Evolutionary conservation across 2,888 invertebrate genomes (phyloP).

Genomic region (Operophtera brumata): DNA sequence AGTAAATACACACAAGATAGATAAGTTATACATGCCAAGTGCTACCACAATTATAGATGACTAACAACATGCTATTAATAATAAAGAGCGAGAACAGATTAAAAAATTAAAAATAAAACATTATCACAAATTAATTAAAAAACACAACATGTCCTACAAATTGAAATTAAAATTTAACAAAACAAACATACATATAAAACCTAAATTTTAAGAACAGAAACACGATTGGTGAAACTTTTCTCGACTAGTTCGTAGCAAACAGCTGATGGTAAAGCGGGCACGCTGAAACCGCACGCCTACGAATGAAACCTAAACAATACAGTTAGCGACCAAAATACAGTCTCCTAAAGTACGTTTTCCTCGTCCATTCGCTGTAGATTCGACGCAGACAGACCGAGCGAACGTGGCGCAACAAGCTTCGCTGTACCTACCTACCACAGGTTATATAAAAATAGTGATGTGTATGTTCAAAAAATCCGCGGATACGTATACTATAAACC

Average conservation of each 20-base stretch:
- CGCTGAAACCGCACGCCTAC: not conserved
- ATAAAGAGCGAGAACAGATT: no score
- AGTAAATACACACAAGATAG: no score
- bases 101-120: no score
- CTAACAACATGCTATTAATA: no score
- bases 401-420: constrained; percentile 52
- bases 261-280: not conserved
- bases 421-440: constrained; percentile 47
- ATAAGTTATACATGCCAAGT: no score
- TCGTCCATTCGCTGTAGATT: not conserved
- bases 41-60: no score
- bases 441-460: constrained; percentile 62
- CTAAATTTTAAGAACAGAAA: no score
- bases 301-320: not conserved
- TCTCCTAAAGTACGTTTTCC: constrained; percentile 9
- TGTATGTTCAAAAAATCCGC: not conserved
- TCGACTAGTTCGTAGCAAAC: not conserved
- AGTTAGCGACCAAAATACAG: not conserved
- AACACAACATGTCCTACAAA: no score
- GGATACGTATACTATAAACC: not conserved
- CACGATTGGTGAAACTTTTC: no score
- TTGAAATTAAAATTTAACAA: no score
- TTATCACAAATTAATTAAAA: no score
- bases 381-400: constrained; percentile 24
- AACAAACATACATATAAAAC: no score